These are phyloP conservation scores for Lepus townsendii DNA, from an alignment of 2,797 vertebrate species.

Conservation along the genomic window DNA sequence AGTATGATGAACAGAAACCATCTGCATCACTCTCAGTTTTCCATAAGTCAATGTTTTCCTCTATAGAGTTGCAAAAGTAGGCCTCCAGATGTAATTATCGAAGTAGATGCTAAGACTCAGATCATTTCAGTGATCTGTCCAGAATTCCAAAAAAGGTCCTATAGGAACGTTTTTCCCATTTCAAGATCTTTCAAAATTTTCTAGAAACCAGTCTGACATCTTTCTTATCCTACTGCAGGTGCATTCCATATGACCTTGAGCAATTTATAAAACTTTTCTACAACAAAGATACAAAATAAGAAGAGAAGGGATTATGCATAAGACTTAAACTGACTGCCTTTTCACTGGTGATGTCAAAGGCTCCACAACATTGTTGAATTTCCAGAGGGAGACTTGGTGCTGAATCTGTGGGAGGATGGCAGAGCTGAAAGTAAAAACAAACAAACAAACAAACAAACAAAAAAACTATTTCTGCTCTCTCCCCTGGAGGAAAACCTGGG, in stretches of 20 bases:
- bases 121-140: background rate
- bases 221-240: background rate
- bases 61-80: background rate
- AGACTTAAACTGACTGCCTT: background rate
- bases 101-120: background rate
- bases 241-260: background rate
- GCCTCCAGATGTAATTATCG: background rate
- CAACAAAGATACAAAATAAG: background rate
- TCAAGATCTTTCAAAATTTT: background rate
- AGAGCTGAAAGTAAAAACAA: background rate
- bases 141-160: background rate
- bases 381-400: background rate
- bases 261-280: background rate
- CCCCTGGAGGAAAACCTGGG: background rate
- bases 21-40: background rate
- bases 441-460: too few species aligned
- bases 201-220: background rate
- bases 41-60: background rate
- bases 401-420: background rate
- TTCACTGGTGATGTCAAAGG: background rate
- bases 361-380: background rate
- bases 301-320: background rate
- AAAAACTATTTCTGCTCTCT: background rate
- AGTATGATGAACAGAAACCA: background rate
- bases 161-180: background rate